Evolutionary conservation across 2,888 invertebrate genomes (phyloP).

Genomic region (Biston stratarius): DNA sequence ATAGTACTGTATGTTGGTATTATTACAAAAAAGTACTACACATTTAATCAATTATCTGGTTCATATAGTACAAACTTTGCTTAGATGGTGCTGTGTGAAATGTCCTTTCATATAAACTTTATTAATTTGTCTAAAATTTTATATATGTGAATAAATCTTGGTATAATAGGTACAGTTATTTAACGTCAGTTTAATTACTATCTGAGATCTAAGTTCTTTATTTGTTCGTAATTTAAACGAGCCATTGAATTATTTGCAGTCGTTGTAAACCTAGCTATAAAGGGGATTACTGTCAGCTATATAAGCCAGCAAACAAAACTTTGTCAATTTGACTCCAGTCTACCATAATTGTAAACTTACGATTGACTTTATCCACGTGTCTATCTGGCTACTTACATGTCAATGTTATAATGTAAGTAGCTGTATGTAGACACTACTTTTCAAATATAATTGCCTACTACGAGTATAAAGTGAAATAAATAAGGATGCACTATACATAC

Average conservation of each 20-base stretch:
- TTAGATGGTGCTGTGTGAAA: too few relatives aligned
- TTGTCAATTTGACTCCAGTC: slow-evolving; percentile 58
- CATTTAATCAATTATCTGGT: too few relatives aligned
- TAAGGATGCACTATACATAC: too few relatives aligned
- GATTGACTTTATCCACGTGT: slow-evolving; percentile 34
- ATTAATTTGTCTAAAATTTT: too few relatives aligned
- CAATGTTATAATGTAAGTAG: not conserved
- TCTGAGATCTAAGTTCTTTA: slow-evolving; percentile 5
- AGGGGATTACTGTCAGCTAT: slow-evolving; percentile 63
- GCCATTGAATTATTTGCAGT: slow-evolving; percentile 34
- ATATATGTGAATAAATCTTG: too few relatives aligned
- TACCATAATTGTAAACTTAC: slow-evolving; percentile 43
- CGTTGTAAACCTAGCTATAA: slow-evolving; percentile 53
- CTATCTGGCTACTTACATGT: not conserved
- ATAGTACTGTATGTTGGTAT: too few relatives aligned
- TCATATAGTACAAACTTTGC: too few relatives aligned
- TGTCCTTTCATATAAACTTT: too few relatives aligned
- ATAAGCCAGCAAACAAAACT: slow-evolving; percentile 59
- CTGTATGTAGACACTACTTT: too few relatives aligned
- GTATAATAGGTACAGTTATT: not conserved
- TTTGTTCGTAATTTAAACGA: slow-evolving; percentile 33
- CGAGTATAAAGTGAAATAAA: too few relatives aligned
- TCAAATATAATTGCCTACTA: too few relatives aligned
- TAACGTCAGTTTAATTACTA: not conserved
- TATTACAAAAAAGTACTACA: too few relatives aligned